Percentiles rank a stretch among this genome's conserved stretches.
phyloP scores from a whole-genome alignment of 2,797 vertebrate genomes.

The Pipistrellus nathusii region DNA sequence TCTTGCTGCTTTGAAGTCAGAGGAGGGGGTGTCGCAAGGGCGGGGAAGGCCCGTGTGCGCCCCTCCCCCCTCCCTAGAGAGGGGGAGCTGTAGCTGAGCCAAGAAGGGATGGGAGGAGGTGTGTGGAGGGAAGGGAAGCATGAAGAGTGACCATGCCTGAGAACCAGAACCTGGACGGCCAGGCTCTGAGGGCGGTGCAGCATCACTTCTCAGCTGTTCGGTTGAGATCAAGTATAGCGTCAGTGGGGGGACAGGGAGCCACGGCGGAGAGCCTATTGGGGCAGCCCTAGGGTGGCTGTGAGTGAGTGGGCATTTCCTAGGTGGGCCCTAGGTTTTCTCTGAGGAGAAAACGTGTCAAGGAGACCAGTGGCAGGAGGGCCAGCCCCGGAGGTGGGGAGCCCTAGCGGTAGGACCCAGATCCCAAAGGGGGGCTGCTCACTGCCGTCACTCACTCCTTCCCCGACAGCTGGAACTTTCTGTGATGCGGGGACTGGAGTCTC shows the following conservation, averaged over 20 bases:
- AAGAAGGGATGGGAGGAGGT: neutral
- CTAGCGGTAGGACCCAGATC: neutral
- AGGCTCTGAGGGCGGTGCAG: too few relatives aligned
- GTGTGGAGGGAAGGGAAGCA: neutral
- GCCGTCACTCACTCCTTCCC: neutral
- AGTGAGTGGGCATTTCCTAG: neutral
- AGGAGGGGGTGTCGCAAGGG: rapidly evolving
- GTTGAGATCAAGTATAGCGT: neutral
- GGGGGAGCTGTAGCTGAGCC: neutral
- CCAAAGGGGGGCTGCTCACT: neutral
- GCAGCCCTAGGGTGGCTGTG: rapidly evolving
- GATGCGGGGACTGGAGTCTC: neutral
- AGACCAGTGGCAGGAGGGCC: neutral
- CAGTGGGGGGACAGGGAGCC: neutral
- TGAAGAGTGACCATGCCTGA: rapidly evolving
- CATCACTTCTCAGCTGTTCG: neutral
- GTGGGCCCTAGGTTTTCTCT: too few relatives aligned
- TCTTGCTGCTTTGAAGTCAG: neutral
- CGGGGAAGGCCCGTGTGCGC: neutral
- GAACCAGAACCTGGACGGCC: neutral
- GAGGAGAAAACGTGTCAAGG: neutral
- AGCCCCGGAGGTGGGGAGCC: neutral
- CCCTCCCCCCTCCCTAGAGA: neutral
- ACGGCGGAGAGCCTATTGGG: rapidly evolving
- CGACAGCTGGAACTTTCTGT: neutral